Base-by-base conservation (phyloP, 2,888 invertebrate genomes). In the Watsonalla binaria region DNA sequence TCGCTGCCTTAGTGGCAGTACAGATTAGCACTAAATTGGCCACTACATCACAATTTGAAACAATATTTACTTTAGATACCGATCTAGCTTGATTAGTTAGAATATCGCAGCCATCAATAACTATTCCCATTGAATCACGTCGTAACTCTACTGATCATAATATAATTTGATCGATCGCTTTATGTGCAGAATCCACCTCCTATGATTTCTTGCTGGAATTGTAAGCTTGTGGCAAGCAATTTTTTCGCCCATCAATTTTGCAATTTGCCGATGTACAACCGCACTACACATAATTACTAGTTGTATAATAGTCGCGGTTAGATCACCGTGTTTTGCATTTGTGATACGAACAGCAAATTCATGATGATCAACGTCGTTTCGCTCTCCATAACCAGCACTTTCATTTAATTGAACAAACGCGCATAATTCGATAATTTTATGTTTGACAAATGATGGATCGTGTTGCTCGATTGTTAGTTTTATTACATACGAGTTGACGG, bases 261-360 rank as follows among this genome's bases (percentile, higher is more conserved):
- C 68, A 80, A 78, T 78, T 71, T 67, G 60, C 68, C 60, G 63
- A 70, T 74, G 68, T 70, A 71, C 61, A 68, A 74, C 76, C 74
- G 71, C 78, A 78, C 67, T 67, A 61, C 63, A 67, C 61, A 68
- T 82, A 82, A 84, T 86, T 80, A 70, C 66, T 59, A 65, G 73
- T 86, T 85, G 78, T 76, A 74, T 80, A 84, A 84, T 69, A 66
- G 63, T 60, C 56, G 73, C 61, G 74, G 76, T 83, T 78, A 74
- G 73, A 77, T 78, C 73, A 76, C 68, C 60, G 61, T 70, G 63
- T 72, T 79, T 79, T 78, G 69, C 72, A 76, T 80, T 74, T 74
- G 68, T 69, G 70, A 61, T 62, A 60, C 62, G 60, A 64, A 61
- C 58, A 60, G 61, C 67, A 62, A 70, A 73, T 74, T 66, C 68